phyloP scores from a whole-genome alignment of 1,140 invertebrate genomes.

The Zophobas atratus region DNA sequence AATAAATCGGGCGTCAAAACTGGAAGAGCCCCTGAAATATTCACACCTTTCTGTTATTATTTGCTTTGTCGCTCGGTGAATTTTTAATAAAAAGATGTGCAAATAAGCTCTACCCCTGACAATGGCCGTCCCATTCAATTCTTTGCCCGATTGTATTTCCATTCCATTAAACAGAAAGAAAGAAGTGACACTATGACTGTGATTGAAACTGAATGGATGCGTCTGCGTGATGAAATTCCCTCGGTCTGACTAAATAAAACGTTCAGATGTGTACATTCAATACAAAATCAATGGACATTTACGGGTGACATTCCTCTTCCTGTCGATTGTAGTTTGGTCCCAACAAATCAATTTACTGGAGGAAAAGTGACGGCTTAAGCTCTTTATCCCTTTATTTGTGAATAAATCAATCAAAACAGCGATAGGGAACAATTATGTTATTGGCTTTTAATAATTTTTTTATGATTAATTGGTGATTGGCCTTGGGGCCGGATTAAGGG shows the following conservation, averaged over 20 bases:
- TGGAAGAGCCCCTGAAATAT: too few species aligned
- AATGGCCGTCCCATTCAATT: conserved; percentile 24
- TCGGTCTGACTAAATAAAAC: conserved; percentile 14
- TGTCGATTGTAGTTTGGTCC: neutral
- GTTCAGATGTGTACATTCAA: neutral
- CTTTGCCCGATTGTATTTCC: conserved; percentile 29
- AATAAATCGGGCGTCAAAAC: too few species aligned
- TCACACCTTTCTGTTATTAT: neutral
- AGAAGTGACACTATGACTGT: conserved; percentile 25
- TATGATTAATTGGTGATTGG: too few species aligned
- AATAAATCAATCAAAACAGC: conserved; percentile 28
- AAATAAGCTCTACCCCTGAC: conserved; percentile 13
- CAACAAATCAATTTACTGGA: conserved; percentile 1
- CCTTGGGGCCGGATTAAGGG: too few species aligned
- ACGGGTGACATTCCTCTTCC: conserved; percentile 10
- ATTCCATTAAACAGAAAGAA: conserved; percentile 42
- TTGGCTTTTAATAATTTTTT: too few species aligned
- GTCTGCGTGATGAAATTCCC: conserved; percentile 24
- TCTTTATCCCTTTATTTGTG: neutral
- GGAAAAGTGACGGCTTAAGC: neutral
- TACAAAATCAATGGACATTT: conserved; percentile 9
- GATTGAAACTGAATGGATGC: conserved; percentile 16
- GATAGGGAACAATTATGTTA: neutral
- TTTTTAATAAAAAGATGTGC: conserved; percentile 34
- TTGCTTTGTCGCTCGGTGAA: neutral